A percentile compares a stretch with the other conserved stretches of the same genome.
These are phyloP conservation scores for Spheniscus mendiculus DNA, from an alignment of 2,113 vertebrate genomes.

Conservation along the genomic window DNA sequence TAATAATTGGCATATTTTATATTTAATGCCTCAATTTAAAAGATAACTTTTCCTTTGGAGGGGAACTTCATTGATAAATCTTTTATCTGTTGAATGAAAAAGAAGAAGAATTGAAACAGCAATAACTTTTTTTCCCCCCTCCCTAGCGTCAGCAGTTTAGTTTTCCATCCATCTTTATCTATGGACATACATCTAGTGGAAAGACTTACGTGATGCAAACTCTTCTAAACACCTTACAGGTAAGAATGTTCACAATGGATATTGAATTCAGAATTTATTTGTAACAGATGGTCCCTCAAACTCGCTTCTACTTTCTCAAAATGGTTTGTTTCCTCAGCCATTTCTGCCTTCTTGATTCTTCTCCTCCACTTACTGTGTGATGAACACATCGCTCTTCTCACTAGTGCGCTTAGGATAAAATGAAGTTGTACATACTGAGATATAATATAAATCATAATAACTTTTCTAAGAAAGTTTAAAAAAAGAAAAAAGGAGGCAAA, in stretches of 20 bases:
- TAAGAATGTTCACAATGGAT: constrained; percentile 61
- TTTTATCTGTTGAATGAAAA: not conserved
- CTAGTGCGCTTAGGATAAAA: not conserved
- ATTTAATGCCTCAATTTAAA: not conserved
- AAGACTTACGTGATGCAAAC: constrained; percentile 91
- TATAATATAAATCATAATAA: not conserved
- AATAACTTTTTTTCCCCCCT: not conserved
- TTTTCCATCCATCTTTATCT: constrained; percentile 93
- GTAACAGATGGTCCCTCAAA: not conserved
- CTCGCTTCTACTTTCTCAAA: not conserved
- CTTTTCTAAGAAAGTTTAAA: not conserved
- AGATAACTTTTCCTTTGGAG: not conserved
- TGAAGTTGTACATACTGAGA: not conserved
- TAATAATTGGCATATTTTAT: not conserved
- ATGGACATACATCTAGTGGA: constrained; percentile 91
- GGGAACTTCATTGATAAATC: not conserved
- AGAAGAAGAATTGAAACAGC: not conserved
- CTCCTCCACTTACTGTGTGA: not conserved
- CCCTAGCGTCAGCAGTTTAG: constrained; percentile 87
- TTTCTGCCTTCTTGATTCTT: not conserved
- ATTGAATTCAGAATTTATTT: not conserved
- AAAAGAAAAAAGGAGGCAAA: not conserved
- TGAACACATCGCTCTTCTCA: not conserved
- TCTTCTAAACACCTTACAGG: constrained; percentile 88
- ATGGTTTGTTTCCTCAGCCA: not conserved